Conservation (phyloP, 2,888 invertebrate genomes). For the Carpatolechia fugitivella region DNA sequence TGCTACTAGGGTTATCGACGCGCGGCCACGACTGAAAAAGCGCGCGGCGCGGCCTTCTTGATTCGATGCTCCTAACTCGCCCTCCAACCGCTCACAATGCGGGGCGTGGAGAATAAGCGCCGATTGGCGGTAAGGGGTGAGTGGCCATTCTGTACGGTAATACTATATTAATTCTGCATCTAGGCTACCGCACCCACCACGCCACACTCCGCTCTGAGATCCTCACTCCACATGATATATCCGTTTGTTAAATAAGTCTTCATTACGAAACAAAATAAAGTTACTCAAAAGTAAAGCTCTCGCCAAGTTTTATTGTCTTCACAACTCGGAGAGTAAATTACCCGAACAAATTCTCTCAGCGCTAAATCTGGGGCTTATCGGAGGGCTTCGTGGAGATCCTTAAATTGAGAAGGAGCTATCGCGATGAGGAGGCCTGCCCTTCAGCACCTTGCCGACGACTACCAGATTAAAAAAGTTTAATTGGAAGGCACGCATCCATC, state of each 20-base stretch:
- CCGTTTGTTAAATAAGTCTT: conserved; percentile 54
- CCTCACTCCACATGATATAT: background rate
- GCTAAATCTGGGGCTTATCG: conserved; percentile 74
- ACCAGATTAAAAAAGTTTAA: conserved; percentile 70
- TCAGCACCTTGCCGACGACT: conserved; percentile 56
- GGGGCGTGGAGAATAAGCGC: too few relatives aligned
- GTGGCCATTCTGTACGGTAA: too few relatives aligned
- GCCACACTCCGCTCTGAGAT: background rate
- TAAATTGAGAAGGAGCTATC: conserved; percentile 71
- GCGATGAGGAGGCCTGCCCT: conserved; percentile 58
- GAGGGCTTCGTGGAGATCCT: conserved; percentile 60
- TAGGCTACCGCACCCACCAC: background rate
- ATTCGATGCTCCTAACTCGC: too few relatives aligned
- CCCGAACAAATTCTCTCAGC: conserved; percentile 73
- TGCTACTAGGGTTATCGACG: too few relatives aligned
- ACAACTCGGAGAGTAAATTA: conserved; percentile 74
- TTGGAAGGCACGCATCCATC: conserved; percentile 36
- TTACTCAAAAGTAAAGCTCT: conserved; percentile 54
- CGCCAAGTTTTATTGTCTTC: conserved; percentile 73
- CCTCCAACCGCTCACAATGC: background rate
- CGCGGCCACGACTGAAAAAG: too few relatives aligned
- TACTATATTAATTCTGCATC: too few relatives aligned
- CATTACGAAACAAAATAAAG: conserved; percentile 60
- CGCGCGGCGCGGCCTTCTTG: too few relatives aligned
- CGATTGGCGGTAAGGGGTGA: too few relatives aligned